Conservation (phyloP, 2,113 vertebrate species). For the Heloderma charlesbogerti region DNA sequence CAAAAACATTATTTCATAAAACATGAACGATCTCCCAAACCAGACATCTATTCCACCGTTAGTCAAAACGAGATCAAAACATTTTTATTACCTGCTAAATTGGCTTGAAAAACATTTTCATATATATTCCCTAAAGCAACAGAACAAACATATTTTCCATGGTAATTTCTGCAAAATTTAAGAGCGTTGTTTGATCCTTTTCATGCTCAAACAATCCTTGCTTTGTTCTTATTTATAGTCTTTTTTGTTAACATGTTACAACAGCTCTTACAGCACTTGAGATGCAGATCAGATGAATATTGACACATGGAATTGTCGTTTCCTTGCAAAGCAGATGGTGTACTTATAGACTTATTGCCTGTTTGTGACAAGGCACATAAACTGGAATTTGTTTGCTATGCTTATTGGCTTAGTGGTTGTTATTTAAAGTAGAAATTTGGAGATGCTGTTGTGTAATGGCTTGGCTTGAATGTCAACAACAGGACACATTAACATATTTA, state of each 20-base stretch:
- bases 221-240: not conserved
- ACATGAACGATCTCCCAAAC: not conserved
- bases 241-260: not conserved
- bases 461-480: not conserved
- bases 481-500: conserved; percentile 5
- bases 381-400: conserved; percentile 8
- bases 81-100: not conserved
- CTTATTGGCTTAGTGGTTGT: not conserved
- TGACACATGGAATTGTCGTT: conserved; percentile 14
- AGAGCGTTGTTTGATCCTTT: conserved; percentile 7
- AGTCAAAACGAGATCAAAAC: not conserved
- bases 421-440: not conserved
- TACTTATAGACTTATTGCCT: not conserved
- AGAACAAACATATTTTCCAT: not conserved
- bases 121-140: not conserved
- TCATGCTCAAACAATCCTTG: not conserved
- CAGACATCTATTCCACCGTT: not conserved
- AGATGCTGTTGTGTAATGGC: not conserved
- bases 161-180: not conserved
- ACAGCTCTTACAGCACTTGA: not conserved
- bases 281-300: not conserved
- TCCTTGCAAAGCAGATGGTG: not conserved
- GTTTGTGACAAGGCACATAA: not conserved
- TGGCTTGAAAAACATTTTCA: not conserved
- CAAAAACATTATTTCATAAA: not conserved